Evolutionary conservation across 2,888 invertebrate species (phyloP).

Genomic region (Stramonita haemastoma): DNA sequence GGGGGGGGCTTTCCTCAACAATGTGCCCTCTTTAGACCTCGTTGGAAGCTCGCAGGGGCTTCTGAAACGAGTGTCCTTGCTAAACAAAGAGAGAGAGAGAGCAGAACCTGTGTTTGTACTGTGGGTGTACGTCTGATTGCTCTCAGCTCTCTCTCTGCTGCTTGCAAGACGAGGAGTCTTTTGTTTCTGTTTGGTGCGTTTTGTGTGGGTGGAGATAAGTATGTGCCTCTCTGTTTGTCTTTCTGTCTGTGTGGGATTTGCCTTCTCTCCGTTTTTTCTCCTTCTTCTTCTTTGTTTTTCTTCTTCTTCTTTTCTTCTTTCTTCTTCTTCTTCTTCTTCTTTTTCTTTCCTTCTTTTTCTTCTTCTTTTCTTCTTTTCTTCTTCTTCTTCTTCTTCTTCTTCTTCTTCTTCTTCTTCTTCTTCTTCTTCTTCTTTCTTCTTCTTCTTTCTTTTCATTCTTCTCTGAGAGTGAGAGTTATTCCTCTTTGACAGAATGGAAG

Average conservation of each 20-base stretch:
- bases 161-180: no score
- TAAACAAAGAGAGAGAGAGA: no score
- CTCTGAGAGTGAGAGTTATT: neutral
- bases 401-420: neutral
- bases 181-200: no score
- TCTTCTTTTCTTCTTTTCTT: constrained; percentile 1
- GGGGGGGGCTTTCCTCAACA: no score
- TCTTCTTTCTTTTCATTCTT: neutral
- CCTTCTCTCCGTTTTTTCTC: neutral
- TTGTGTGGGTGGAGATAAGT: neutral
- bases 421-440: neutral
- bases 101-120: no score
- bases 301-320: neutral
- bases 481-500: no score
- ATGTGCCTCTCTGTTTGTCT: neutral
- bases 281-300: neutral
- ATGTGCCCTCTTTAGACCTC: no score
- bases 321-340: neutral
- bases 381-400: neutral
- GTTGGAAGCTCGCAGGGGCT: no score
- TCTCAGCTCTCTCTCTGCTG: no score
- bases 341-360: neutral
- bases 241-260: neutral
- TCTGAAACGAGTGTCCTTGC: no score
- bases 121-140: no score